These are phyloP conservation scores for Mormyrus iriodes DNA, from an alignment of 2,113 vertebrate species.

Conservation along the genomic window DNA sequence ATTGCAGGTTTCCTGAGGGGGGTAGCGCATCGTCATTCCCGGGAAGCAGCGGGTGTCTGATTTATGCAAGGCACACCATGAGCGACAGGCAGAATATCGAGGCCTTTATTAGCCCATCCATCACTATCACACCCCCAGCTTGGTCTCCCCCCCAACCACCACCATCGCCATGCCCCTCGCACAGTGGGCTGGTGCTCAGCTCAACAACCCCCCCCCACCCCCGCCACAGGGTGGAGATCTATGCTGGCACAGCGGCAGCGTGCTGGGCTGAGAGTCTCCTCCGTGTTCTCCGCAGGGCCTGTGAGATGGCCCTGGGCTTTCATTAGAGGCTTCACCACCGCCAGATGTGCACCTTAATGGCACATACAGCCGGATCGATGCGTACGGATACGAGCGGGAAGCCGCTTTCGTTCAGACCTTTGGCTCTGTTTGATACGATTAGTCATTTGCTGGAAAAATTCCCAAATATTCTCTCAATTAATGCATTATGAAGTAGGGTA, in stretches of 20 bases:
- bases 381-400: not conserved
- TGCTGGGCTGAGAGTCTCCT: not conserved
- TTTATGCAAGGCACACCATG: constrained; percentile 63
- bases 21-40: constrained; percentile 43
- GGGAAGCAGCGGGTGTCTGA: constrained; percentile 55
- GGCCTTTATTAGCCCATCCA: constrained; percentile 69
- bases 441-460: not conserved
- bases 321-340: not conserved
- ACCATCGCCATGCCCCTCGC: constrained; percentile 48
- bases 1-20: constrained; percentile 11
- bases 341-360: not conserved
- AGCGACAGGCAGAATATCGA: constrained; percentile 65
- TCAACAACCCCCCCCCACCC: constrained; percentile 52
- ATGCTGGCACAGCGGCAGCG: not conserved
- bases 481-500: not conserved
- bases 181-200: constrained; percentile 39
- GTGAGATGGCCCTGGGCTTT: not conserved
- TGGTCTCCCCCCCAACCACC: constrained; percentile 6
- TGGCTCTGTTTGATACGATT: not conserved
- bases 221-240: constrained; percentile 21
- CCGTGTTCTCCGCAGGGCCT: not conserved
- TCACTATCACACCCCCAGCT: constrained; percentile 67
- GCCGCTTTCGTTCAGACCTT: not conserved
- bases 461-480: not conserved
- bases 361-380: not conserved